Percentiles rank a stretch among this genome's conserved stretches.
Conservation (phyloP, 2,113 vertebrate species). For the Gasterosteus nipponicus region DNA sequence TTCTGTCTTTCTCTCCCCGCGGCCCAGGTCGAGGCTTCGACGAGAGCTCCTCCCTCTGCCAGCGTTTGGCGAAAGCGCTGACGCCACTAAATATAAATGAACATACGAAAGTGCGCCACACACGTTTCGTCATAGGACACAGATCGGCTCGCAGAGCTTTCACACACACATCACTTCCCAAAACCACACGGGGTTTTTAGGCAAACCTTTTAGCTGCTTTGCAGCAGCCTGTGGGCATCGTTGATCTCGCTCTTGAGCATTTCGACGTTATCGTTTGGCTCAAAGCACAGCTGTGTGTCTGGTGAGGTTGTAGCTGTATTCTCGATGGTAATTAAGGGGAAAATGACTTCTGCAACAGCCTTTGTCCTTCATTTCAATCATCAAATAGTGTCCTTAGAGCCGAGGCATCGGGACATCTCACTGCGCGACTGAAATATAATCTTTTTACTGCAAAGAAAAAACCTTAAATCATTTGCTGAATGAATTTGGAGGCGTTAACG, state of each 20-base stretch:
- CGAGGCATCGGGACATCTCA: neutral
- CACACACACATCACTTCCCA: neutral
- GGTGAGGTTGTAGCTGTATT: neutral
- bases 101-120: neutral
- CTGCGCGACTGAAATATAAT: neutral
- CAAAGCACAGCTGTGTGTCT: neutral
- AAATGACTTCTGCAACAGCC: neutral
- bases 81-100: conserved; percentile 36
- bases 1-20: conserved; percentile 46
- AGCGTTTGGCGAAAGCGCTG: conserved; percentile 46
- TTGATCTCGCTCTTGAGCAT: neutral
- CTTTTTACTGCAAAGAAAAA: neutral
- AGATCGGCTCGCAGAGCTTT: neutral
- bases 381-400: too few species aligned
- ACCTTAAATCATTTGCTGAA: neutral
- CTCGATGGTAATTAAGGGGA: neutral
- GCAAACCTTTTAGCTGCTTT: neutral
- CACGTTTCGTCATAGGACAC: neutral
- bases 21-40: conserved; percentile 51
- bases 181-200: neutral
- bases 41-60: conserved; percentile 61
- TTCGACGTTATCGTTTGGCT: neutral
- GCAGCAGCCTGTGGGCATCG: neutral
- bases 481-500: neutral
- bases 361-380: neutral